A percentile compares a stretch with the other conserved stretches of the same genome.
Conservation (phyloP, 2,888 invertebrate species). For the Acleris literana region DNA sequence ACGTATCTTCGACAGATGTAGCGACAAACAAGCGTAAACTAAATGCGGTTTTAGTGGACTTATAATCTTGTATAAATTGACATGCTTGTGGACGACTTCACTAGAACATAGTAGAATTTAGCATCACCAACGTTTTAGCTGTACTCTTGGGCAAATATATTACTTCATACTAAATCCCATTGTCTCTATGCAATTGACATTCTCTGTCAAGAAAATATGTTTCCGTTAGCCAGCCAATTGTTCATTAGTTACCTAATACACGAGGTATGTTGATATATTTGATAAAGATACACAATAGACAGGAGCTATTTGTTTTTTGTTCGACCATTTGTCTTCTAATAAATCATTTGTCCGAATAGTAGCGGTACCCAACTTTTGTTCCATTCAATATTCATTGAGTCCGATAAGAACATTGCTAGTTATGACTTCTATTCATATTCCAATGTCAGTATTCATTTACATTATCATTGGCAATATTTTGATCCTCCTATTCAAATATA, state of each 20-base stretch:
- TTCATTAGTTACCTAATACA: slow-evolving; percentile 42
- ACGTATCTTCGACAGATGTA: slow-evolving; percentile 29
- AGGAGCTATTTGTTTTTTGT: slow-evolving; percentile 67
- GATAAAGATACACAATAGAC: slow-evolving; percentile 62
- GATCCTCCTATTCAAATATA: slow-evolving; percentile 1
- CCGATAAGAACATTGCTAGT: slow-evolving; percentile 51
- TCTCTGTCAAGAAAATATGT: slow-evolving; percentile 33
- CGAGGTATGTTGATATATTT: slow-evolving; percentile 59
- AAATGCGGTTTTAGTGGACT: slow-evolving; percentile 6
- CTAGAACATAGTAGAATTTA: slow-evolving; percentile 11
- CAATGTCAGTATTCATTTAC: slow-evolving; percentile 32
- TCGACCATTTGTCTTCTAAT: slow-evolving; percentile 60
- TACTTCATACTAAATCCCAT: slow-evolving; percentile 11
- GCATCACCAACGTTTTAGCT: not conserved
- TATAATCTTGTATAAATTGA: slow-evolving; percentile 2
- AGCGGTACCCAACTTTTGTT: slow-evolving; percentile 42
- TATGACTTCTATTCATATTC: slow-evolving; percentile 47
- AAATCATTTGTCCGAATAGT: slow-evolving; percentile 62
- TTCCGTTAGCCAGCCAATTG: slow-evolving; percentile 35
- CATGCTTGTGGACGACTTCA: slow-evolving; percentile 2
- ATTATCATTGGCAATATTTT: slow-evolving; percentile 19
- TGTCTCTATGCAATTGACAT: slow-evolving; percentile 34
- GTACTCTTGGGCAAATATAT: slow-evolving; percentile 6
- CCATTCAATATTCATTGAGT: slow-evolving; percentile 54
- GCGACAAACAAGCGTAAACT: slow-evolving; percentile 26